A percentile compares a stretch with the other conserved stretches of the same genome.
Conservation (phyloP, 2,113 vertebrate genomes). For the Corvus cornix region DNA sequence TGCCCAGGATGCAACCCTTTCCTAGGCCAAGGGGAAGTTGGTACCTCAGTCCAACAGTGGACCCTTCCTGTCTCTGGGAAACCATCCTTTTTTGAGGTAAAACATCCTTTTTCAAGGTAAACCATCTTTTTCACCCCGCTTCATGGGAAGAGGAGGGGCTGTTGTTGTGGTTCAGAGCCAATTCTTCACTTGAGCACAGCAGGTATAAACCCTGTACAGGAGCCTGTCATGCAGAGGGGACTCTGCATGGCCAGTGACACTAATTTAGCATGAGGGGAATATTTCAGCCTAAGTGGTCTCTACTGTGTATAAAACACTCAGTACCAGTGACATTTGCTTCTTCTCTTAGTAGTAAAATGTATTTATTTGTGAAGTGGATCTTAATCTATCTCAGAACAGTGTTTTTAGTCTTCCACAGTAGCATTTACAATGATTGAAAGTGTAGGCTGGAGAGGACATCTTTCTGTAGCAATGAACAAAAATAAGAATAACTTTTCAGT, state of each 20-base stretch:
- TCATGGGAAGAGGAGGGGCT: not conserved
- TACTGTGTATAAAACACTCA: not conserved
- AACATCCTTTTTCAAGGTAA: not conserved
- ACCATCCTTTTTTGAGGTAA: not conserved
- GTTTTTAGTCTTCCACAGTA: conserved; percentile 2
- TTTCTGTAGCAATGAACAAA: conserved; percentile 17
- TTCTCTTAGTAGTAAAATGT: not conserved
- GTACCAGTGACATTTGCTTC: not conserved
- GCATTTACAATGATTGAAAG: conserved; percentile 46
- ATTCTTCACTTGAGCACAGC: not conserved
- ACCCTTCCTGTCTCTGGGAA: not conserved
- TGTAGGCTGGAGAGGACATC: not conserved
- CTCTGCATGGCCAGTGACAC: not conserved
- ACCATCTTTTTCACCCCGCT: not conserved
- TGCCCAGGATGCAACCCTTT: not conserved
- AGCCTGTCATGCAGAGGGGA: not conserved
- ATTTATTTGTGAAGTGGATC: conserved; percentile 30
- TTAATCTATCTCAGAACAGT: conserved; percentile 16
- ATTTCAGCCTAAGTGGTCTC: not conserved
- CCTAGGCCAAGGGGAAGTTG: not conserved
- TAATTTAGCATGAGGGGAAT: not conserved
- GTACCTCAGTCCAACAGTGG: not conserved
- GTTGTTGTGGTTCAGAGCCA: not conserved
- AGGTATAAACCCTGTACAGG: not conserved
- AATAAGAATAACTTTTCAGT: conserved; percentile 53